Conservation (phyloP, 1,140 invertebrate genomes). For the Campodea augens region DNA sequence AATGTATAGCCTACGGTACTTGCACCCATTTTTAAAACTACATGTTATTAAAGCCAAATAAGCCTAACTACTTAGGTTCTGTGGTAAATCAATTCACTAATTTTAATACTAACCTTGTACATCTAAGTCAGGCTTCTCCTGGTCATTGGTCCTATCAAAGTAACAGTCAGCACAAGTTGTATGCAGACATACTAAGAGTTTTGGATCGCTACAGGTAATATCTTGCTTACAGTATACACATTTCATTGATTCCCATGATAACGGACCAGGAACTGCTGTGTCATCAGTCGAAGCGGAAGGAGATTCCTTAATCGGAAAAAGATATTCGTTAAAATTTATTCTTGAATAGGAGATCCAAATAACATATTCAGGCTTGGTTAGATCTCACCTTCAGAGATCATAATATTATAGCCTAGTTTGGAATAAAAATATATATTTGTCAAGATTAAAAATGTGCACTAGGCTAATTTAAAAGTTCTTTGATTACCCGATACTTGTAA, state of each 20-base stretch:
- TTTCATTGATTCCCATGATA: conserved; percentile 24
- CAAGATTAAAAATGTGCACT: no score
- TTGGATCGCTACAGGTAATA: conserved; percentile 38
- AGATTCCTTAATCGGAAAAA: no score
- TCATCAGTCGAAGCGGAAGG: no score
- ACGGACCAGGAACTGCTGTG: conserved; percentile 4
- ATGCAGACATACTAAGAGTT: conserved; percentile 68
- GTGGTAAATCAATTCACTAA: not conserved
- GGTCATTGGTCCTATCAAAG: conserved; percentile 41
- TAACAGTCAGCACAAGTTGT: conserved; percentile 59
- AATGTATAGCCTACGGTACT: conserved; percentile 4
- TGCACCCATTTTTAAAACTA: conserved; percentile 7
- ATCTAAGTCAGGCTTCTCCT: conserved; percentile 28
- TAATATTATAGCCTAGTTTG: no score
- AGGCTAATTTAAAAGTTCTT: no score
- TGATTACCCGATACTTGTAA: no score
- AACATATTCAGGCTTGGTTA: no score
- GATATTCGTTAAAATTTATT: no score
- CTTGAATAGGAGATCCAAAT: no score
- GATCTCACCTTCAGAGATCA: no score
- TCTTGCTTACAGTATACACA: conserved; percentile 47
- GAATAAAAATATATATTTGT: no score
- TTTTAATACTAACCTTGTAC: conserved; percentile 13
- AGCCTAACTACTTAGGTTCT: not conserved
- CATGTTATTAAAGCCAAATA: conserved; percentile 9